Evolutionary conservation across 1,140 invertebrate species (phyloP).

Genomic region (Vollenhovia emeryi): DNA sequence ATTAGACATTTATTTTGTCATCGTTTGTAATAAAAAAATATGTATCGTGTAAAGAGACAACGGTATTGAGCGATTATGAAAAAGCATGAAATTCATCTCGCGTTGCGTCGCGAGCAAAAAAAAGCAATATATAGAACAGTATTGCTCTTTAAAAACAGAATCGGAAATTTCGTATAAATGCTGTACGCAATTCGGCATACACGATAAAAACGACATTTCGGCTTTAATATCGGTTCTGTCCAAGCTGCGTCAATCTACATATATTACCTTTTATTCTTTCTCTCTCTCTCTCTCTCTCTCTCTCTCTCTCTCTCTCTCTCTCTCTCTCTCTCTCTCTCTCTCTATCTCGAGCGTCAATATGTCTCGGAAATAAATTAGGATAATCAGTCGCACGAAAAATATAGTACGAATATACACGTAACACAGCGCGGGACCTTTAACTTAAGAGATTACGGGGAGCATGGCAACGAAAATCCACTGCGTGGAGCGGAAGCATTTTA

Average conservation of each 20-base stretch:
- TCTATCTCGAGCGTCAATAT: no score
- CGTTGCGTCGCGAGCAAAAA: background rate
- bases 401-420: background rate
- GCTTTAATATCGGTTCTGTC: constrained; percentile 9
- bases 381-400: background rate
- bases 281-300: no score
- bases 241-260: constrained; percentile 11
- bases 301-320: no score
- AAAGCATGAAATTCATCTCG: background rate
- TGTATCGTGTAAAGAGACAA: background rate
- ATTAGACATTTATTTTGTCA: constrained; percentile 17
- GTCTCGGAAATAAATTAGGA: background rate
- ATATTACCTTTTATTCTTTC: background rate
- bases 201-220: constrained; percentile 24
- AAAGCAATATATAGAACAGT: constrained; percentile 13
- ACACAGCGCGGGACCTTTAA: background rate
- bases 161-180: constrained; percentile 32
- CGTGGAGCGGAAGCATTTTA: constrained; percentile 7
- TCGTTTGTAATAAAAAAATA: constrained; percentile 2
- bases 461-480: background rate
- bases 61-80: constrained; percentile 7
- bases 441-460: background rate
- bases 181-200: background rate
- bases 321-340: no score
- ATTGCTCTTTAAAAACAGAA: constrained; percentile 34